Evolutionary conservation across 1,140 invertebrate species (phyloP).

Genomic region (Gonatopus flavifemur): DNA sequence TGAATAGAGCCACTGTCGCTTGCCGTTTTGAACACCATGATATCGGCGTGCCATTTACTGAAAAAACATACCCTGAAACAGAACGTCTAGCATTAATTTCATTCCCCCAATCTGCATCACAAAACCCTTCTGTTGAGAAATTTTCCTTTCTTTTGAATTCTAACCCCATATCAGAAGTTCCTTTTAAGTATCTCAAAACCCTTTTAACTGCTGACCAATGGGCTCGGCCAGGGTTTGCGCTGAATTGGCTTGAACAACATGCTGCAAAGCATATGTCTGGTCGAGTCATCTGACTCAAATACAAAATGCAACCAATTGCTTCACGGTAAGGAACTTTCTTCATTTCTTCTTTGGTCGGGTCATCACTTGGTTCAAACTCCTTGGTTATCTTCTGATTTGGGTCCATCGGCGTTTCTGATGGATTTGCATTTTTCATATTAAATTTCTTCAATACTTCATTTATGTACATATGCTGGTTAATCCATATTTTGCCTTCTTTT

Average conservation of each 20-base stretch:
- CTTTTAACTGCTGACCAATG: slow-evolving; percentile 43
- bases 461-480: slow-evolving; percentile 7
- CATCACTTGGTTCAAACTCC: slow-evolving; percentile 6
- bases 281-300: slow-evolving; percentile 38
- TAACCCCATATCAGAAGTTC: slow-evolving; percentile 31
- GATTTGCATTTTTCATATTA: slow-evolving; percentile 10
- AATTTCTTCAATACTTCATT: slow-evolving; percentile 9
- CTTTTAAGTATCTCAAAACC: slow-evolving; percentile 48
- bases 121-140: slow-evolving; percentile 6
- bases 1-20: slow-evolving; percentile 19
- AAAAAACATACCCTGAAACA: slow-evolving; percentile 22
- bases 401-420: slow-evolving; percentile 5
- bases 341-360: slow-evolving; percentile 7
- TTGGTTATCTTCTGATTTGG: slow-evolving; percentile 10
- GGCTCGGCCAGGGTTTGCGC: slow-evolving; percentile 23
- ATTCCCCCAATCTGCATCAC: slow-evolving; percentile 31
- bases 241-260: slow-evolving; percentile 33
- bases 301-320: slow-evolving; percentile 45
- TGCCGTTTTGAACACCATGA: slow-evolving; percentile 31
- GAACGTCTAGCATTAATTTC: slow-evolving; percentile 26
- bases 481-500: background rate
- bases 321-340: slow-evolving; percentile 35
- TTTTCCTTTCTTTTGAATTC: slow-evolving; percentile 7
- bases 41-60: slow-evolving; percentile 18
- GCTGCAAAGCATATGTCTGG: slow-evolving; percentile 51